Base-by-base conservation (phyloP, 2,113 vertebrate genomes). In the Caranx melampygus region DNA sequence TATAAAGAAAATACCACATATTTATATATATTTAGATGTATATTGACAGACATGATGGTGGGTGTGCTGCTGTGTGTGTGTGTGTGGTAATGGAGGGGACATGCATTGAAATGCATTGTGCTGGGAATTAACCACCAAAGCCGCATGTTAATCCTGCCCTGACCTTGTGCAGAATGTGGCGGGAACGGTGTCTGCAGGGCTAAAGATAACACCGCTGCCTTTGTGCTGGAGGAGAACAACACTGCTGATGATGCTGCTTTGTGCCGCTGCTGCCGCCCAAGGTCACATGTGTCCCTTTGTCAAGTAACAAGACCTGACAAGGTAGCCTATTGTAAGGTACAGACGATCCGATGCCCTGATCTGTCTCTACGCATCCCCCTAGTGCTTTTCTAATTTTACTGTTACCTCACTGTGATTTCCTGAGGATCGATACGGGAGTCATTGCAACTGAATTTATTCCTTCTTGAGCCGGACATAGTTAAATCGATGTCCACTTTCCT, bases 211-310 rank as follows among this genome's bases (percentile, higher is more conserved):
- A 81, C 63, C 37, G 45, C 84, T 79, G 87, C 87, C 80, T 89
- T 91, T 91, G 88, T 93, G 84, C 81, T 73, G 63, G 67, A 85
- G 85, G 83, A 90, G 90, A 85, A 86, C 91, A 77, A 89, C 91
- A 87, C 21, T 91, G 89, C 92, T 93, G 91, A 92, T 89, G 81
- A 88, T 84, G 90, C 89, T 78, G 86, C 82, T 93, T 91, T 91
- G 77, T 73, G 82, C 75, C 40, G 59, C 81, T 15, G 71, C 77
- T 15, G 78, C 70, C 21, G 47, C 81, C 86, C 82, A 79, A 89
- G 81, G 85, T 90, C 88, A 89, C 86, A 75, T 82, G 86, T 84
- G 85, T 74, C 88, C 80, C 67, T 88, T 89, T 85, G 87, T 87
- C 81, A 63, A 75, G 82, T 83, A 87, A 92, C 88, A 82, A 88